Evolutionary conservation across 1,140 invertebrate genomes (phyloP), one percentile per base, ranked within the genome.

Genomic region (Mylabris phalerata): DNA sequence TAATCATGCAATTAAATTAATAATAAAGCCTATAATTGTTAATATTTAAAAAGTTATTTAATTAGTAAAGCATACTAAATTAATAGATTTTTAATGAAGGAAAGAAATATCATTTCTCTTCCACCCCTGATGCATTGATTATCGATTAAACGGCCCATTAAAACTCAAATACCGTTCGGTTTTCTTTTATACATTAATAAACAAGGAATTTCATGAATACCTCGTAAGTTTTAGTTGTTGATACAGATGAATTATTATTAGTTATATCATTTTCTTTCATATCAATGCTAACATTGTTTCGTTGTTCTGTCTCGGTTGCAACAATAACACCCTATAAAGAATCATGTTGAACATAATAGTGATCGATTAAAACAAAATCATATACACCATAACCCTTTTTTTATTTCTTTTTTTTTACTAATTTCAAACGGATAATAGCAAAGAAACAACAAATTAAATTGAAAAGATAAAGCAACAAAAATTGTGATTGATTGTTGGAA

Each of bases 251-350:
- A 56, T 61, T 44, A 56, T 61, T 44, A 44, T 67, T 65, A 63
- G 55, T 57, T 49, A 50, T 63, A 63, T 66, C 57, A 48, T 47
- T 60, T 64, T 59, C 68, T 50, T 61, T 62, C 50, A 72, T 72
- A 67, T 73, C 68, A 61, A 72, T 65, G 62, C 62, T 63, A 55
- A 71, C 70, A 50, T 65, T 63, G 57, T 62, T 65, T 47, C 55
- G 50, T 48, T 60, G 41, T 57, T 68, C 69, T 11, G 50, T 64
- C 64, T 71, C 68, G 49, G 62, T 63, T 11, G 59, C 64, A 45
- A 70, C 64, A 45, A 72, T 63, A 62, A 69, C 50, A 47, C 55
- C 71, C 71, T 72, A 72, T 65, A 72, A 72, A 69, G 38, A 64
- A 72, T 47, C 45, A 55, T 55, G 19, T 48, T 55, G 46, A 55